Conservation (phyloP, 2,888 invertebrate genomes). For the Iselma pallidipennis region DNA sequence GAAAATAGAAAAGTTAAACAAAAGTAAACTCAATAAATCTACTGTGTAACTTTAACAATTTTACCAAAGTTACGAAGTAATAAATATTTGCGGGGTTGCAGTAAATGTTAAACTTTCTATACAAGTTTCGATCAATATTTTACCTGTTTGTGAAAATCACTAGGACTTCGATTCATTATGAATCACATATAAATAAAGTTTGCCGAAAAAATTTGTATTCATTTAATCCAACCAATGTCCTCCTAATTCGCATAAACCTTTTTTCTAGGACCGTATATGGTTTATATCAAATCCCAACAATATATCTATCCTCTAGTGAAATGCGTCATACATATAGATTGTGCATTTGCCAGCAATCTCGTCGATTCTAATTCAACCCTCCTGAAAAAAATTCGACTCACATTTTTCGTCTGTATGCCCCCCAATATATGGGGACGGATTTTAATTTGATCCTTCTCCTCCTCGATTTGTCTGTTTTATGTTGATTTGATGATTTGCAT, state of each 20-base stretch:
- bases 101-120: not conserved
- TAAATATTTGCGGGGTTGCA: conserved; percentile 4
- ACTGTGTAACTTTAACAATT: not conserved
- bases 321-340: not conserved
- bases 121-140: not conserved
- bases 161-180: not conserved
- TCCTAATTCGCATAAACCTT: no score
- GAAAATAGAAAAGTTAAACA: not conserved
- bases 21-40: conserved; percentile 3
- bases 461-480: not conserved
- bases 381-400: not conserved
- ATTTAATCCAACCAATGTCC: no score
- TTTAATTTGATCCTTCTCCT: not conserved
- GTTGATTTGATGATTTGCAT: not conserved
- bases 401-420: not conserved
- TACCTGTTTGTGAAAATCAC: not conserved
- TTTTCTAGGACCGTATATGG: no score
- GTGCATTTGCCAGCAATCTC: not conserved
- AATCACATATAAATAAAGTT: no score
- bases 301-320: not conserved
- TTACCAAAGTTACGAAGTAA: not conserved
- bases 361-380: not conserved
- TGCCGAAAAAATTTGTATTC: no score
- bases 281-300: not conserved
- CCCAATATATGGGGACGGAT: not conserved